Evolutionary conservation across 2,888 invertebrate genomes (phyloP), one percentile per base, ranked within the genome.

Genomic region (Bellardia pandia): DNA sequence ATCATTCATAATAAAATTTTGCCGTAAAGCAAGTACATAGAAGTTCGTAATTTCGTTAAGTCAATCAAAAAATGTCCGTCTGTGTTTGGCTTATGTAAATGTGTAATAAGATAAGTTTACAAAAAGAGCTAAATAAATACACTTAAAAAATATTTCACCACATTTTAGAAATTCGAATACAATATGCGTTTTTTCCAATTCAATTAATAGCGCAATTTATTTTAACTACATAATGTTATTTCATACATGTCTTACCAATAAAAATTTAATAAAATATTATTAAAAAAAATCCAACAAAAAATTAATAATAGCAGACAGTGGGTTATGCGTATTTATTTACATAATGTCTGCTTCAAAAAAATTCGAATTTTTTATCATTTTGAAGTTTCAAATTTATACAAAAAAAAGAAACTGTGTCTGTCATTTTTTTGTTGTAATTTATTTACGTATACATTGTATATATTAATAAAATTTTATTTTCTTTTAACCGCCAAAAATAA

Each of bases 151-250:
- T 45, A 37, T 53, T 64, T 16, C 7, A 64, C 37, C 42, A 42
- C n/a, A 16, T 23, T 45, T 11, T 64, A 42, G 45, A 45, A 68
- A 68, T 68, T 68, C 30, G 5, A 68, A 68, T 16, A 23, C 45
- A 45, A 68, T 23, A 45, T 68, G 30, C 58, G 58, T 58, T 58
- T 30, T 56, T 30, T 58, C 30, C 58, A 30, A 23, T 58, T 30
- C 13, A 40, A 45, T 45, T 45, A 14, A 45, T 30, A 45, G 66
- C 30, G 66, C 42, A 66, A 66, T 13, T 7, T 23, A 53, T 16
- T n/a, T 2, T n/a, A 45, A n/a, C 53, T 3, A 53, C 6, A 23
- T 53, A 8, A 16, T 16, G 16, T 16, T 16, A 16, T 51, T 51
- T 51, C 14, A 51, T 5, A 51, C 48, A 51, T 1, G 6, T 14